A percentile compares a stretch with the other conserved stretches of the same genome.
Evolutionary conservation across 2,113 vertebrate species (phyloP).

Genomic region (Chrysochloris asiatica): DNA sequence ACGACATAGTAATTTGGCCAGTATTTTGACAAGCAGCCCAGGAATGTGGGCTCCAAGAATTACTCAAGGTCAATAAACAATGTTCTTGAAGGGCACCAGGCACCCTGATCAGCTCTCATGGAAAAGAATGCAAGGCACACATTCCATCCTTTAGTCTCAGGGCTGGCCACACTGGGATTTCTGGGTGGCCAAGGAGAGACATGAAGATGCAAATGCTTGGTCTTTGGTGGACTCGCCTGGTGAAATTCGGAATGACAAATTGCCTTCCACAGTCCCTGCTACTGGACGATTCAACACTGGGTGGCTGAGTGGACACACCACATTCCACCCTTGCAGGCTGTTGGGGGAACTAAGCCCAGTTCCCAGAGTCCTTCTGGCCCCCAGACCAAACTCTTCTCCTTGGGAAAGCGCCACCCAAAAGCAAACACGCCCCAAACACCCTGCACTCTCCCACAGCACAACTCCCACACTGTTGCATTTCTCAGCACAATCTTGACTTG

Average conservation of each 20-base stretch:
- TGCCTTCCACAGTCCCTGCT: background rate
- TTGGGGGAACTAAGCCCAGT: background rate
- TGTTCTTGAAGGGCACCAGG: conserved; percentile 24
- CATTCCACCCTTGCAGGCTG: background rate
- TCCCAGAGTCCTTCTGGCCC: conserved; percentile 60
- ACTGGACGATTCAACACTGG: background rate
- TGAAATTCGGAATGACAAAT: background rate
- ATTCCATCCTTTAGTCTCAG: conserved; percentile 57
- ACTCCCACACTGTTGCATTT: background rate
- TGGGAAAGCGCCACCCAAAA: conserved; percentile 58
- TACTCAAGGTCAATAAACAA: conserved; percentile 74
- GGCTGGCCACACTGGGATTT: conserved; percentile 33
- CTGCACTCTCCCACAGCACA: conserved; percentile 27
- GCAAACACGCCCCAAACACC: background rate
- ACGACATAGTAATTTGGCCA: conserved; percentile 63
- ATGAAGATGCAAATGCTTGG: background rate
- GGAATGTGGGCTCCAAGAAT: conserved; percentile 71
- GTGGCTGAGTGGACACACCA: background rate
- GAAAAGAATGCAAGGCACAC: background rate
- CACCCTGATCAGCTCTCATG: background rate
- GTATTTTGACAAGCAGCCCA: conserved; percentile 70
- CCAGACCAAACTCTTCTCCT: conserved; percentile 40
- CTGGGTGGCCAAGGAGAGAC: background rate
- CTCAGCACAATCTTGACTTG: conserved; percentile 27
- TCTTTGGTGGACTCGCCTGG: background rate